Percentiles rank a stretch among this genome's conserved stretches.
These are phyloP conservation scores for Ischnus inquisitorius DNA, from an alignment of 2,888 invertebrate species.

Conservation along the genomic window DNA sequence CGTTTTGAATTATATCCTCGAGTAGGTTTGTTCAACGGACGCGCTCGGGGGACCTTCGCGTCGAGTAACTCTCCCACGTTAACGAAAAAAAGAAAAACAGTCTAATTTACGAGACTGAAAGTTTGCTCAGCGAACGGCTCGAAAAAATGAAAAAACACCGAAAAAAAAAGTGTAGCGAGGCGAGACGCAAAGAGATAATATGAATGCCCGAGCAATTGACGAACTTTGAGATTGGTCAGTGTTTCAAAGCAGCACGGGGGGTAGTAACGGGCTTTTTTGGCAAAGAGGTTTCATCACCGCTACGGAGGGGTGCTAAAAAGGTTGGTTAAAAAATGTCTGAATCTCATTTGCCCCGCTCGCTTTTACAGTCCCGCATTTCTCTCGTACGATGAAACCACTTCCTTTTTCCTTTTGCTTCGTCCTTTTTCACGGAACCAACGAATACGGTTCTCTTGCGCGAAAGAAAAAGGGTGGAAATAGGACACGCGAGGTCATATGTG, in stretches of 20 bases:
- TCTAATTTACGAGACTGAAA: slow-evolving; percentile 42
- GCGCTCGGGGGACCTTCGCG: not conserved
- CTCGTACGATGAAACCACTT: slow-evolving; percentile 23
- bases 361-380: not conserved
- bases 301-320: not conserved
- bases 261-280: not conserved
- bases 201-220: slow-evolving; percentile 16
- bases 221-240: slow-evolving; percentile 24
- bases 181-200: slow-evolving; percentile 8
- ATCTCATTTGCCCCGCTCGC: slow-evolving; percentile 2
- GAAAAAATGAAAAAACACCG: not conserved
- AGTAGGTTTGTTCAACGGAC: slow-evolving; percentile 23
- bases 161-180: slow-evolving; percentile 4
- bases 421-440: not conserved
- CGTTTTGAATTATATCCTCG: slow-evolving; percentile 16
- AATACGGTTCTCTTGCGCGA: slow-evolving; percentile 10
- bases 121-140: slow-evolving; percentile 25
- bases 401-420: slow-evolving; percentile 4
- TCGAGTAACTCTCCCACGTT: slow-evolving; percentile 8
- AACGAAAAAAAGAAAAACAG: slow-evolving; percentile 11
- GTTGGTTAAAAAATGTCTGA: slow-evolving; percentile 13
- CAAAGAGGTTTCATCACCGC: slow-evolving; percentile 3
- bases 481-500: not conserved
- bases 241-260: not conserved
- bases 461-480: not conserved